Percentiles rank a stretch among this genome's conserved stretches.
Conservation (phyloP, 2,797 vertebrate species). For the Thunnus albacares region DNA sequence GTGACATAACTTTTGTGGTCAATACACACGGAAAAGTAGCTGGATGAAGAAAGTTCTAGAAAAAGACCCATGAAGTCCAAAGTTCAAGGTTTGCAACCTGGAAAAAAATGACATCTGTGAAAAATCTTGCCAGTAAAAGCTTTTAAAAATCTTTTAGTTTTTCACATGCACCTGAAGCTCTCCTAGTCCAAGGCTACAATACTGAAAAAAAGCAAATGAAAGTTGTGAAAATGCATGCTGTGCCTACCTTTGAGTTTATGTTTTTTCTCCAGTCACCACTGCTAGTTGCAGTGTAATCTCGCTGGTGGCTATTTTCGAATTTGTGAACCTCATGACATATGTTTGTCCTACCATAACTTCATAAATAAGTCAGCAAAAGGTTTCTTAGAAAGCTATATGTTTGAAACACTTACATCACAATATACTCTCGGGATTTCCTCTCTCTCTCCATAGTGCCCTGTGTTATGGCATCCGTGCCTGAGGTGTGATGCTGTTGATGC, state of each 20-base stretch:
- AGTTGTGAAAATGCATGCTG: neutral
- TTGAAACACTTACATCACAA: neutral
- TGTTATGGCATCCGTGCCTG: slow-evolving; percentile 35
- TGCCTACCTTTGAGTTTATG: neutral
- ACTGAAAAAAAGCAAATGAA: slow-evolving; percentile 1
- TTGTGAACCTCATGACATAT: neutral
- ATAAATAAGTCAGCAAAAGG: slow-evolving; percentile 35
- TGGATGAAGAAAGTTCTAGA: neutral
- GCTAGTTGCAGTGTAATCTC: neutral
- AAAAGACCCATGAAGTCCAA: no score
- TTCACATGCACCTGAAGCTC: no score
- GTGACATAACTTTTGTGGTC: slow-evolving; percentile 13
- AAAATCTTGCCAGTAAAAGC: neutral
- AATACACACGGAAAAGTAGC: slow-evolving; percentile 3
- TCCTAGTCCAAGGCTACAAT: neutral
- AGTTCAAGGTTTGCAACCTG: neutral
- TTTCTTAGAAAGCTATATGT: slow-evolving; percentile 38
- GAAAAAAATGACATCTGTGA: neutral
- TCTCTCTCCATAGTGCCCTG: slow-evolving; percentile 1
- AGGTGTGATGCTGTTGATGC: slow-evolving; percentile 66
- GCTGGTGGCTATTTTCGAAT: slow-evolving; percentile 25
- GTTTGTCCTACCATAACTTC: slow-evolving; percentile 8
- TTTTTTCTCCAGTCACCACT: slow-evolving; percentile 14
- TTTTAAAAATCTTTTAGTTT: neutral
- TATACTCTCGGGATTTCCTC: slow-evolving; percentile 24